phyloP scores from a whole-genome alignment of 2,113 vertebrate species.

The Scomber colias region DNA sequence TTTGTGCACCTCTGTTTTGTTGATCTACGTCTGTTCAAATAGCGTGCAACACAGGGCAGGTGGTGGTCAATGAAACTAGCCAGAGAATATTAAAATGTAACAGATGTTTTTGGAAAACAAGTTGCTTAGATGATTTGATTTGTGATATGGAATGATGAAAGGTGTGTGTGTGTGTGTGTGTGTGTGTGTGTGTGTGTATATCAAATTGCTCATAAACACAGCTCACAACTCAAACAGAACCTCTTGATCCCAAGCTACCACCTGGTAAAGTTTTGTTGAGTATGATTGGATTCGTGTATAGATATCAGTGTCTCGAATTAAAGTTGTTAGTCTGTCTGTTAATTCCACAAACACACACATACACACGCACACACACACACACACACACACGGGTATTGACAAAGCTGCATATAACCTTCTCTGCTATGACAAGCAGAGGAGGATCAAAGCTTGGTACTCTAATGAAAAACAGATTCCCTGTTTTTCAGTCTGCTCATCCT shows the following conservation, averaged over 20 bases:
- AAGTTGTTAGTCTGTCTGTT: not conserved
- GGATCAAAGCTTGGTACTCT: conserved; percentile 28
- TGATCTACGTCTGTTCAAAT: conserved; percentile 58
- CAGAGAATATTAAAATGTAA: conserved; percentile 15
- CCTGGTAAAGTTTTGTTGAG: not conserved
- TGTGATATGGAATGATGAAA: conserved; percentile 3
- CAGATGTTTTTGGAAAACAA: conserved; percentile 23
- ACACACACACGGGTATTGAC: not conserved
- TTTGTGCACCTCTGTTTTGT: conserved; percentile 50
- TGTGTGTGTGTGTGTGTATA: conserved; percentile 2
- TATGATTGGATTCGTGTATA: conserved; percentile 46
- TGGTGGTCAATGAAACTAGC: conserved; percentile 33
- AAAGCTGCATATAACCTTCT: not conserved
- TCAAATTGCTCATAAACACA: not conserved
- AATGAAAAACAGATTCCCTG: conserved; percentile 47
- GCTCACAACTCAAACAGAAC: not conserved
- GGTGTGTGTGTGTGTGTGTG: not conserved
- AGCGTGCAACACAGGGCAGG: conserved; percentile 29
- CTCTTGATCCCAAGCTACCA: not conserved
- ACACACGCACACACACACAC: too few species aligned
- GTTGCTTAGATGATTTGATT: conserved; percentile 27
- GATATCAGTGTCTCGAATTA: conserved; percentile 32
- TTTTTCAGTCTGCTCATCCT: conserved; percentile 37
- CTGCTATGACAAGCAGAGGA: not conserved
- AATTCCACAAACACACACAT: conserved; percentile 23